Percentiles rank a stretch among this genome's conserved stretches.
Evolutionary conservation across 1,140 invertebrate species (phyloP).

Genomic region (Hycleus cichorii): DNA sequence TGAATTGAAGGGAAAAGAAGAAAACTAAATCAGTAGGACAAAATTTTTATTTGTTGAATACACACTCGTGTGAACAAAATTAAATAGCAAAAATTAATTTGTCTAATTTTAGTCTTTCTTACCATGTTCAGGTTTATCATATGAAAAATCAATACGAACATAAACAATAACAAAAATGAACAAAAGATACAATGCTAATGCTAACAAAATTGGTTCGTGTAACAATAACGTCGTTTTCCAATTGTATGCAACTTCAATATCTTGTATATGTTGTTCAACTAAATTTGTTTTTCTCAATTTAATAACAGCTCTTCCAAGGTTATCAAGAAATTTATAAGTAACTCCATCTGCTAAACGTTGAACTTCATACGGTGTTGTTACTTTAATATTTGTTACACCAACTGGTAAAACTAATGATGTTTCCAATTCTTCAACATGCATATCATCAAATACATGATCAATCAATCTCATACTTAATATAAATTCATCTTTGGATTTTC

Average conservation of each 20-base stretch:
- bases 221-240: conserved; percentile 82
- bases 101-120: conserved; percentile 29
- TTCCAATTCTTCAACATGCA: conserved; percentile 85
- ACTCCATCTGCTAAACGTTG: conserved; percentile 65
- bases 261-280: conserved; percentile 95
- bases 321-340: conserved; percentile 94
- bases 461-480: conserved; percentile 85
- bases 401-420: conserved; percentile 94
- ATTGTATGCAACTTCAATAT: conserved; percentile 78
- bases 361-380: conserved; percentile 78
- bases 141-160: conserved; percentile 92
- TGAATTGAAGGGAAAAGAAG: too few species aligned
- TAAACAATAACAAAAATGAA: conserved; percentile 92
- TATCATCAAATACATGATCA: conserved; percentile 96
- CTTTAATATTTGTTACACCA: conserved; percentile 72
- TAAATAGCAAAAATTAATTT: too few species aligned
- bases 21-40: too few species aligned
- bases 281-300: conserved; percentile 80
- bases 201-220: conserved; percentile 86
- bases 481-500: conserved; percentile 63
- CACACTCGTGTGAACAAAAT: too few species aligned
- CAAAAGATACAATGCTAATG: conserved; percentile 80
- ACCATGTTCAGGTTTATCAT: conserved; percentile 44
- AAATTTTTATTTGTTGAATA: too few species aligned
- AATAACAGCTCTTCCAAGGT: conserved; percentile 84